phyloP scores from a whole-genome alignment of 2,797 vertebrate species.

The Falco cherrug region DNA sequence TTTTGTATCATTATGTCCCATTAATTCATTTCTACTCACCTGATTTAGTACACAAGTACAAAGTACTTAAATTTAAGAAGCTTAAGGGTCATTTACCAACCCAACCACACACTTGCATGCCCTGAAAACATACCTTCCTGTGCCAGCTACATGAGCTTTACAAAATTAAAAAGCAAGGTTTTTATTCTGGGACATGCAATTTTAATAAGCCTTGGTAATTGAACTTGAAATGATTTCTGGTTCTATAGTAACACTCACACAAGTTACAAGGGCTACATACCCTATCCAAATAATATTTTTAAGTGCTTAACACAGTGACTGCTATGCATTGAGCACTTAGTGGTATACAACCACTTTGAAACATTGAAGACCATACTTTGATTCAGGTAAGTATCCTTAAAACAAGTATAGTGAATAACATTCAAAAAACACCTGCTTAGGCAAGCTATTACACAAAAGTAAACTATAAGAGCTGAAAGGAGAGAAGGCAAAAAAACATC shows the following conservation, averaged over 20 bases:
- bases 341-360: neutral
- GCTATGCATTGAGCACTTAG: neutral
- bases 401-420: neutral
- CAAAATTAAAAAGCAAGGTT: neutral
- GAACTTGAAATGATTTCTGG: neutral
- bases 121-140: neutral
- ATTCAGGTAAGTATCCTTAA: neutral
- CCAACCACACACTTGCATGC: neutral
- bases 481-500: neutral
- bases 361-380: neutral
- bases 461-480: neutral
- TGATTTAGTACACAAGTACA: neutral
- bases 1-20: neutral
- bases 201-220: neutral
- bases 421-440: neutral
- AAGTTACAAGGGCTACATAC: neutral
- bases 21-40: neutral
- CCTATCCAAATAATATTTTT: neutral
- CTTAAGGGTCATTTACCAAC: neutral
- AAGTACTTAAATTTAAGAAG: neutral
- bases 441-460: neutral
- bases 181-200: neutral
- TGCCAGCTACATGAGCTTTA: neutral
- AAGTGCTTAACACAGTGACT: neutral
- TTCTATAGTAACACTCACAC: neutral